Evolutionary conservation across 2,113 vertebrate genomes (phyloP).

Genomic region (Pseudolaguvia tuberculata): DNA sequence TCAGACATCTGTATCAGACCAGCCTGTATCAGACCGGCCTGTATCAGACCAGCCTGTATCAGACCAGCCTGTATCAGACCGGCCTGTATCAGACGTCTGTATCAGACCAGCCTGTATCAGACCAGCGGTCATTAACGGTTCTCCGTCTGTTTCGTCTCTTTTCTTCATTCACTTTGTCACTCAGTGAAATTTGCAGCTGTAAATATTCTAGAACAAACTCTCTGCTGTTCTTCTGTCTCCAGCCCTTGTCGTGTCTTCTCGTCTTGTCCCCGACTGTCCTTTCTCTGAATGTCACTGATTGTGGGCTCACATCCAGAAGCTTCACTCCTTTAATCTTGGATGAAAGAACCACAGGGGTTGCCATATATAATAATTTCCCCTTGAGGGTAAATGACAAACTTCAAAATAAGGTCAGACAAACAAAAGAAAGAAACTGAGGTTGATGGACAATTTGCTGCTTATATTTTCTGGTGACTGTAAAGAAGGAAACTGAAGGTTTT

Average conservation of each 20-base stretch:
- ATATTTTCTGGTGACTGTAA: constrained; percentile 36
- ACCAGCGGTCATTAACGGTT: too few species aligned
- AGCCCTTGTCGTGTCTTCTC: not conserved
- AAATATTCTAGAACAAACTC: constrained; percentile 18
- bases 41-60: too few species aligned
- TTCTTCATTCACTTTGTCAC: too few species aligned
- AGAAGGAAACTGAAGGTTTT: constrained; percentile 30
- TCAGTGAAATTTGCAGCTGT: not conserved
- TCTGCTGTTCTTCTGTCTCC: not conserved
- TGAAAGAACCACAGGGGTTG: constrained; percentile 33
- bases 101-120: too few species aligned
- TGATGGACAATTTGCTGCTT: constrained; percentile 42
- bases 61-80: too few species aligned
- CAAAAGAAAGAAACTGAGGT: constrained; percentile 15
- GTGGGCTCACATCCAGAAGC: not conserved
- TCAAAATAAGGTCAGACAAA: constrained; percentile 29
- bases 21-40: too few species aligned
- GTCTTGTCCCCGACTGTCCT: not conserved
- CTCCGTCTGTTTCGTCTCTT: too few species aligned
- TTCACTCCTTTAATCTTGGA: constrained; percentile 29
- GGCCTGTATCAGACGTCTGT: too few species aligned
- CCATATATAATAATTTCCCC: constrained; percentile 48
- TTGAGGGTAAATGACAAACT: constrained; percentile 26
- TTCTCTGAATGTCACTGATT: constrained; percentile 8
- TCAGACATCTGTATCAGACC: too few species aligned